These are phyloP conservation scores for Sterrhoptilus dennistouni DNA, from an alignment of 2,113 vertebrate genomes.

Conservation along the genomic window DNA sequence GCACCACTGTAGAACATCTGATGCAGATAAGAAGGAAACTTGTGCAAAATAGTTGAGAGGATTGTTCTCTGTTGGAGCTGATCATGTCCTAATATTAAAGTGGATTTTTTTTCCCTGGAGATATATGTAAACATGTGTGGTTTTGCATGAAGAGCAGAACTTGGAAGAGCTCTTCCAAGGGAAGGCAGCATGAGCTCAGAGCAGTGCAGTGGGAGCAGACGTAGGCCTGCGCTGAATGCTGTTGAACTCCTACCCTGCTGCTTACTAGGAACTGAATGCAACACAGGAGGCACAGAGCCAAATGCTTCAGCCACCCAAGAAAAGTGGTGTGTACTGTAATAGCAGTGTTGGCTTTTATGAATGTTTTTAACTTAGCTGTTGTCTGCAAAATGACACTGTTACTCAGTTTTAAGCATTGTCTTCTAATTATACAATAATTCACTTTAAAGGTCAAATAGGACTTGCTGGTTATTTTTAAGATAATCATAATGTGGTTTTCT, in stretches of 20 bases:
- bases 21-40: background rate
- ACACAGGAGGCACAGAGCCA: background rate
- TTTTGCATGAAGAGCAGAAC: background rate
- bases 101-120: background rate
- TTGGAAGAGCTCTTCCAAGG: background rate
- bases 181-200: background rate
- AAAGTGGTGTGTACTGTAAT: constrained; percentile 29
- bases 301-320: constrained; percentile 53
- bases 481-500: background rate
- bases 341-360: constrained; percentile 27
- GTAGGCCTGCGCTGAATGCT: background rate
- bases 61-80: background rate
- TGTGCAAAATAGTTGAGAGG: background rate
- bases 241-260: background rate
- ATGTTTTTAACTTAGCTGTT: constrained; percentile 17
- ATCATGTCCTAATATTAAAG: background rate
- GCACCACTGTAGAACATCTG: background rate
- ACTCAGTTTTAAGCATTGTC: background rate
- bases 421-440: constrained; percentile 29
- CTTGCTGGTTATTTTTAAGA: constrained; percentile 35
- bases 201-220: background rate
- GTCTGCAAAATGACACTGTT: background rate
- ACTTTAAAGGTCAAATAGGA: constrained; percentile 21
- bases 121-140: background rate
- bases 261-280: constrained; percentile 36